Evolutionary conservation across 2,113 vertebrate genomes (phyloP), one percentile per base, ranked within the genome.

Genomic region (Semnornis frantzii): DNA sequence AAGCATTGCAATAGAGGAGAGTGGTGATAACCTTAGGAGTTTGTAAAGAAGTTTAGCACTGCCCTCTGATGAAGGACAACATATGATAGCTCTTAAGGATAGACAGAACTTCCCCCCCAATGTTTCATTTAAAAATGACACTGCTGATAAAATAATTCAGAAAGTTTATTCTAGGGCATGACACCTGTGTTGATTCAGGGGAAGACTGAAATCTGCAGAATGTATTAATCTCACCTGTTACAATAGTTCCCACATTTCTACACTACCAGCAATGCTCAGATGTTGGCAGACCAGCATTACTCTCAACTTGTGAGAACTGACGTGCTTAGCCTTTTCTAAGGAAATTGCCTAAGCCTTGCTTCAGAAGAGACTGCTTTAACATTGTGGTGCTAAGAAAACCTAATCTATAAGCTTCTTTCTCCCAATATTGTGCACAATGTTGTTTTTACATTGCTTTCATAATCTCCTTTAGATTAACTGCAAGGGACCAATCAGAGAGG

Each of bases 401-500:
- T 87, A 9, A 69, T 64, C 24, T 79, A 1, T 90, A 92, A 90
- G 50, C 72, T 79, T 8, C 34, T 92, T 96, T 90, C 20, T 24
- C 46, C 34, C 46, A 76, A 0, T 71, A 64, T 74, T 90, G 66
- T 90, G 24, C n/a, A 42, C 44, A 90, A 65, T 10, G 30, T 80
- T 54, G 54, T 81, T 42, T 89, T 86, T 60, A 55, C 0, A 2
- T 86, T 86, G 33, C 24, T 83, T 94, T 87, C 68, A 42, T 71
- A 85, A 93, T 96, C 74, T 85, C 66, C 33, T 64, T 33, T 84
- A 82, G 79, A 82, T 94, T 91, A 94, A 88, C 57, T 73, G 8
- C 39, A 78, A 65, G 54, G 24, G 42, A 28, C 25, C 27, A 55
- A 55, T 16, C 54, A 55, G 27, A 55, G 7, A 28, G 8, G 8